Conservation (phyloP, 1,140 invertebrate species). For the Acromyrmex echinatior region DNA sequence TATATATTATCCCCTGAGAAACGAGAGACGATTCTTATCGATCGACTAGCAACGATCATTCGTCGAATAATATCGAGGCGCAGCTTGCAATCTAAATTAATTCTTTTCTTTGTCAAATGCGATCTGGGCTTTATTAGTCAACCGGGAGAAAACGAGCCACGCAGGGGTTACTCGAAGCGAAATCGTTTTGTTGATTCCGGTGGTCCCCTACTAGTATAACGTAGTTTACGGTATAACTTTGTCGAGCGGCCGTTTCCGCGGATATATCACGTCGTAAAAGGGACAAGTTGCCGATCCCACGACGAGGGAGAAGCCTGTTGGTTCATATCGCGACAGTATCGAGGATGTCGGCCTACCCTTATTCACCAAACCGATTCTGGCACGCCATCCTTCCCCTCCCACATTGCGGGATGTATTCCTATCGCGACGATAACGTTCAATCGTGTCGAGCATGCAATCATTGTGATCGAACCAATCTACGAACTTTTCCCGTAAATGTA, state of each 20-base stretch:
- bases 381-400: not conserved
- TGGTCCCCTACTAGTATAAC: not conserved
- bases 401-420: slow-evolving; percentile 51
- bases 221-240: slow-evolving; percentile 65
- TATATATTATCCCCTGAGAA: not conserved
- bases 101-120: slow-evolving; percentile 31
- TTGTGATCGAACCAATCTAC: slow-evolving; percentile 61
- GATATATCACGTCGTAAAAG: slow-evolving; percentile 69
- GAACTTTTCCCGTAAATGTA: slow-evolving; percentile 59
- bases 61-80: not conserved
- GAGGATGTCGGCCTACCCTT: slow-evolving; percentile 13
- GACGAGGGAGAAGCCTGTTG: slow-evolving; percentile 10
- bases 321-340: slow-evolving; percentile 58
- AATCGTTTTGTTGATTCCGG: slow-evolving; percentile 43
- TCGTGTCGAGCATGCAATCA: slow-evolving; percentile 63
- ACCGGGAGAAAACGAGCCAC: slow-evolving; percentile 23
- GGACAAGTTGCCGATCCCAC: slow-evolving; percentile 54
- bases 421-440: slow-evolving; percentile 59
- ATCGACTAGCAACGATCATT: not conserved
- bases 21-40: not conserved
- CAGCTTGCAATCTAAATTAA: slow-evolving; percentile 36
- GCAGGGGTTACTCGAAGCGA: not conserved
- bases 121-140: slow-evolving; percentile 31
- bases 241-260: slow-evolving; percentile 53
- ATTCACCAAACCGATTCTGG: slow-evolving; percentile 22